Evolutionary conservation across 2,797 vertebrate species (phyloP).

Genomic region (Gephyroberyx darwinii): DNA sequence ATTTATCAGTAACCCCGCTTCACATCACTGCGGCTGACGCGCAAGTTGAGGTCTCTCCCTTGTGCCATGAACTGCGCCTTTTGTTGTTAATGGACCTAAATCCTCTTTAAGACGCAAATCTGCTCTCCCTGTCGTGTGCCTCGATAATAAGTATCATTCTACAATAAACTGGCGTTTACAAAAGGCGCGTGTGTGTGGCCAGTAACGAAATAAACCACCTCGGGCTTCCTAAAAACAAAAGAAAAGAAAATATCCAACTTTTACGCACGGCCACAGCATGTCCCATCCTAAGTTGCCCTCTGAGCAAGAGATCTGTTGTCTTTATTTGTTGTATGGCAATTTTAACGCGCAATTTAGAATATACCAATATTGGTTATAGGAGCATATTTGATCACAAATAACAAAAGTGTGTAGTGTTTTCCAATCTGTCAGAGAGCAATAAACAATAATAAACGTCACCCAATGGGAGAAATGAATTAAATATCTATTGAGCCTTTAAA

Average conservation of each 20-base stretch:
- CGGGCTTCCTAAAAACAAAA: conserved; percentile 22
- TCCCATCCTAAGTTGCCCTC: neutral
- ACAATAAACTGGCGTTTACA: conserved; percentile 55
- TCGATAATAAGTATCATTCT: conserved; percentile 34
- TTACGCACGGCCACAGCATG: conserved; percentile 6
- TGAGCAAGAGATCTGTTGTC: neutral
- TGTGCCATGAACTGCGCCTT: conserved; percentile 72
- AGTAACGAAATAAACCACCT: conserved; percentile 46
- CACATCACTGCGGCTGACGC: conserved; percentile 67
- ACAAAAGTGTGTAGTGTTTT: neutral
- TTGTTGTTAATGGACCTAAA: conserved; percentile 78
- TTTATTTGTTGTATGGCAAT: conserved; percentile 14
- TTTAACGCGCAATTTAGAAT: conserved; percentile 4
- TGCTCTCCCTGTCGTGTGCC: conserved; percentile 65
- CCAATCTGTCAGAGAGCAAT: neutral
- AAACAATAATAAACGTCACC: neutral
- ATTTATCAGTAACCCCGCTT: conserved; percentile 76
- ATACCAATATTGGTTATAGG: neutral
- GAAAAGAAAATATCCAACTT: conserved; percentile 15
- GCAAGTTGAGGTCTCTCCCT: conserved; percentile 63
- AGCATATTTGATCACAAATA: neutral
- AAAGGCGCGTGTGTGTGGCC: conserved; percentile 36
- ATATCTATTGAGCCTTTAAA: neutral
- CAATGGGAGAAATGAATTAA: conserved; percentile 6
- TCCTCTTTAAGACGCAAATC: conserved; percentile 75